Percentiles rank a stretch among this genome's conserved stretches.
phyloP scores from a whole-genome alignment of 1,140 invertebrate genomes.

The Atta cephalotes region DNA sequence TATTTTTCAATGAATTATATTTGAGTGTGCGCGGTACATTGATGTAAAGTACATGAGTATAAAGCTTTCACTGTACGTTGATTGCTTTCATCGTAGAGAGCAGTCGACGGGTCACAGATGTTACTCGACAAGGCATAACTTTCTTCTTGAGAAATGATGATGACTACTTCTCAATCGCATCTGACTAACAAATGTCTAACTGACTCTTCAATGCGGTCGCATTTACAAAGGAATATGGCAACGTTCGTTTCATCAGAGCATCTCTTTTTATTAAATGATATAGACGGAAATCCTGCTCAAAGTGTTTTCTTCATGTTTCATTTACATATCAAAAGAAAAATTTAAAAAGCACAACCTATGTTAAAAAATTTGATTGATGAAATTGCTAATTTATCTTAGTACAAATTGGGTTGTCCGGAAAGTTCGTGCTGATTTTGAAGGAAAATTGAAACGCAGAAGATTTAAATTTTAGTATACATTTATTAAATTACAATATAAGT shows the following conservation, averaged over 20 bases:
- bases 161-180: conserved; percentile 29
- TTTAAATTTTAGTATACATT: too few species aligned
- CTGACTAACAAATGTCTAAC: conserved; percentile 58
- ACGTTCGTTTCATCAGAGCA: conserved; percentile 41
- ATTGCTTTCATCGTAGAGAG: conserved; percentile 57
- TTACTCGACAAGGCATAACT: conserved; percentile 58
- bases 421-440: too few species aligned
- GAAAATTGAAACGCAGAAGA: too few species aligned
- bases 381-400: not conserved
- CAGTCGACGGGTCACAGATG: conserved; percentile 54
- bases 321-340: conserved; percentile 46
- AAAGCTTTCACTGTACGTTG: conserved; percentile 64
- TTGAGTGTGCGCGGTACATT: not conserved
- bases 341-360: not conserved
- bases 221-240: conserved; percentile 50
- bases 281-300: conserved; percentile 37
- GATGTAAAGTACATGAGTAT: conserved; percentile 45
- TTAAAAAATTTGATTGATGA: conserved; percentile 26
- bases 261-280: conserved; percentile 11
- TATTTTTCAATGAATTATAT: not conserved
- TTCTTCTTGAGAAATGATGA: conserved; percentile 60
- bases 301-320: conserved; percentile 1
- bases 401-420: too few species aligned
- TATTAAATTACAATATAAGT: too few species aligned
- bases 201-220: conserved; percentile 40